Evolutionary conservation across 2,113 vertebrate species (phyloP).

Genomic region (Aramus guarauna): DNA sequence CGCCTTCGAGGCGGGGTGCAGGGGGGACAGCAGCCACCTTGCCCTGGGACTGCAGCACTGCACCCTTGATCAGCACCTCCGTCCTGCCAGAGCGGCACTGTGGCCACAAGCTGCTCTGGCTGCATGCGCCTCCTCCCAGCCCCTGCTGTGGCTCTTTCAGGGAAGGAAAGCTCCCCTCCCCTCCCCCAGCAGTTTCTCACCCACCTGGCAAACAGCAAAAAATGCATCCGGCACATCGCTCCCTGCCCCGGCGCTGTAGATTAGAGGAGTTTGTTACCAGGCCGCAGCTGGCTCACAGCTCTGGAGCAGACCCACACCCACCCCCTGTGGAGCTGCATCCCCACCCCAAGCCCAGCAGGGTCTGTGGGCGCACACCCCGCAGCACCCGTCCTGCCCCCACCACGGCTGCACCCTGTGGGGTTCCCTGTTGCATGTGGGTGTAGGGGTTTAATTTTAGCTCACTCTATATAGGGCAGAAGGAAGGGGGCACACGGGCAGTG

Average conservation of each 20-base stretch:
- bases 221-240: not conserved
- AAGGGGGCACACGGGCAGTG: not conserved
- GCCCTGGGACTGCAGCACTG: not conserved
- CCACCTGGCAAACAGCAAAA: not conserved
- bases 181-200: not conserved
- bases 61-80: not conserved
- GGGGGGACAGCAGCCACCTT: not conserved
- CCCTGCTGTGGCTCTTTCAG: not conserved
- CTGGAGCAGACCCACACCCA: too few species aligned
- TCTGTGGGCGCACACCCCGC: rapidly evolving
- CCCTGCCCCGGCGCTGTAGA: not conserved
- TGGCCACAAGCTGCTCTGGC: not conserved
- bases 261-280: not conserved
- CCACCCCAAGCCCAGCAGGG: not conserved
- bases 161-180: not conserved
- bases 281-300: not conserved
- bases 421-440: not conserved
- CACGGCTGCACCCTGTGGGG: not conserved
- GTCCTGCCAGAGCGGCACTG: not conserved
- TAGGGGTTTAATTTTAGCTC: not conserved
- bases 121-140: not conserved
- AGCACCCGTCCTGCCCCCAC: not conserved
- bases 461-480: not conserved
- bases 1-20: rapidly evolving
- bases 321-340: rapidly evolving